phyloP scores from a whole-genome alignment of 1,140 invertebrate genomes.

The Zaprionus nigranus region DNA sequence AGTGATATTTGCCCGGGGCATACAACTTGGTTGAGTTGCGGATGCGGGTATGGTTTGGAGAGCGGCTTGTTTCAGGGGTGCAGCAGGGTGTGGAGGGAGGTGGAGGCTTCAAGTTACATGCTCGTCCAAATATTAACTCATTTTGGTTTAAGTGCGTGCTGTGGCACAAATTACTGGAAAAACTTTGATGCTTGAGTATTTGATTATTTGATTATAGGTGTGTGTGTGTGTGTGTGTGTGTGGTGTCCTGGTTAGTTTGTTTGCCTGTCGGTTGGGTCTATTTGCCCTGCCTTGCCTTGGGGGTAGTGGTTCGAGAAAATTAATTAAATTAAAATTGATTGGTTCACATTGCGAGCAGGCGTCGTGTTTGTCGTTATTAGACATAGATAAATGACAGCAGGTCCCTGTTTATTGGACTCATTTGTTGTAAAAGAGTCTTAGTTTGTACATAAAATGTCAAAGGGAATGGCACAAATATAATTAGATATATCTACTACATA shows the following conservation, averaged over 20 bases:
- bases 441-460: not conserved
- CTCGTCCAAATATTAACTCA: conserved; percentile 77
- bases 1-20: conserved; percentile 71
- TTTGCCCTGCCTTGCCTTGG: conserved; percentile 19
- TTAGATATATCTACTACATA: not conserved
- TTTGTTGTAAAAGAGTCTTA: conserved; percentile 1
- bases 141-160: conserved; percentile 61
- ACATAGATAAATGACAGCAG: conserved; percentile 28
- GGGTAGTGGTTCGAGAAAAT: conserved; percentile 50
- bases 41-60: conserved; percentile 1
- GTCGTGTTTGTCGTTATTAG: conserved; percentile 8
- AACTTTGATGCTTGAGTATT: conserved; percentile 56
- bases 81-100: too few species aligned
- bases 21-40: conserved; percentile 40
- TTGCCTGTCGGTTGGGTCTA: conserved; percentile 26
- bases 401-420: conserved; percentile 30
- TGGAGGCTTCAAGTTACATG: conserved; percentile 47
- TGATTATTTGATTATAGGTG: conserved; percentile 42
- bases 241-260: conserved; percentile 27
- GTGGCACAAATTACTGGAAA: conserved; percentile 56
- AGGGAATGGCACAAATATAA: not conserved
- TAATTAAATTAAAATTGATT: conserved; percentile 81
- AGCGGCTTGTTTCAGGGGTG: not conserved
- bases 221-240: conserved; percentile 3
- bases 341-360: conserved; percentile 57